These are phyloP conservation scores for Apodemia mormo DNA, from an alignment of 2,888 invertebrate species.

Conservation along the genomic window DNA sequence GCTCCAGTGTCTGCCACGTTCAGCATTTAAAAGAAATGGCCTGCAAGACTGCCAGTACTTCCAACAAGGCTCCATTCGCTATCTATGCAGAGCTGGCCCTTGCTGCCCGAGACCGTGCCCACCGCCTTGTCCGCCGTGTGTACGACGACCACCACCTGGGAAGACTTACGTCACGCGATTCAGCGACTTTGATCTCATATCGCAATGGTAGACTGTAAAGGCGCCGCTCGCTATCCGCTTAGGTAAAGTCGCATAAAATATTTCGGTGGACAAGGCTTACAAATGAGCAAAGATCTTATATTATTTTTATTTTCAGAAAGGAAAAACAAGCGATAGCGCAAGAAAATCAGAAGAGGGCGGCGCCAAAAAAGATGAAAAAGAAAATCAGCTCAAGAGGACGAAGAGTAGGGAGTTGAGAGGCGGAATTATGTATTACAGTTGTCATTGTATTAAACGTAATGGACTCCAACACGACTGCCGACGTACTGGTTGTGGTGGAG, in stretches of 20 bases:
- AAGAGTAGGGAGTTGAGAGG: slow-evolving; percentile 80
- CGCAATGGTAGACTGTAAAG: slow-evolving; percentile 64
- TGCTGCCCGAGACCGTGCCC: slow-evolving; percentile 63
- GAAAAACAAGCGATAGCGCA: slow-evolving; percentile 49
- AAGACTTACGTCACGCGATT: slow-evolving; percentile 76
- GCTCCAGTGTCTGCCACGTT: slow-evolving; percentile 76
- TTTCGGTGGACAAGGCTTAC: slow-evolving; percentile 58
- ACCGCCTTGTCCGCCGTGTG: slow-evolving; percentile 71
- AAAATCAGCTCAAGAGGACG: slow-evolving; percentile 69
- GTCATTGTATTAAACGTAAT: slow-evolving; percentile 82
- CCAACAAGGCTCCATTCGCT: slow-evolving; percentile 76
- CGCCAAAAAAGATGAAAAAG: slow-evolving; percentile 65
- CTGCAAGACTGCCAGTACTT: slow-evolving; percentile 77
- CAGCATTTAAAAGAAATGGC: slow-evolving; percentile 78
- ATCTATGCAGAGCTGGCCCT: slow-evolving; percentile 67
- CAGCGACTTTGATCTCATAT: slow-evolving; percentile 73
- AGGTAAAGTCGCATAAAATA: slow-evolving; percentile 55
- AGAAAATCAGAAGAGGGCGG: slow-evolving; percentile 58
- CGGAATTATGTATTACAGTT: slow-evolving; percentile 79
- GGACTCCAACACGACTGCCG: slow-evolving; percentile 83
- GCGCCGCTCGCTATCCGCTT: slow-evolving; percentile 46
- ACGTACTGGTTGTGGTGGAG: slow-evolving; percentile 76
- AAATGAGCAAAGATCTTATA: neutral
- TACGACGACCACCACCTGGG: slow-evolving; percentile 71
- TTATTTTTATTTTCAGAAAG: slow-evolving; percentile 51